Evolutionary conservation across 2,888 invertebrate genomes (phyloP), one percentile per base, ranked within the genome.

Genomic region (Galeopsomyia nigrocyanea): DNA sequence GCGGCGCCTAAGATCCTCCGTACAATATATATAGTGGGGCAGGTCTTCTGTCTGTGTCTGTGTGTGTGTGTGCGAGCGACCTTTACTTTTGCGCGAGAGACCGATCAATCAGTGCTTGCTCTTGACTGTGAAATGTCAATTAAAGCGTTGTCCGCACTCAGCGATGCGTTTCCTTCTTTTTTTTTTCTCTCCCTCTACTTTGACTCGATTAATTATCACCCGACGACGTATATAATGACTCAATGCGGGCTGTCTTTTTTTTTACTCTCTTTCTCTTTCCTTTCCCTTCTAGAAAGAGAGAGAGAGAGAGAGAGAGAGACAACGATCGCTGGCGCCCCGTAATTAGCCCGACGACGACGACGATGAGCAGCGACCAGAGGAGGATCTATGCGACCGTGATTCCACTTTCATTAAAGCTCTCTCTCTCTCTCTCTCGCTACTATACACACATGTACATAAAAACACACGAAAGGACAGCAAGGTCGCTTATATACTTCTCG

Each of bases 21-120:
- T 51, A 64, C 74, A 67, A 75, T 53, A 71, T 39, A 39, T n/a
- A 50, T 82, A 84, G 84, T 85, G 83, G 82, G 85, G 84, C 83
- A 85, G 85, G 85, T 85, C 85, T 26, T 5, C 83, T 78, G 84
- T n/a, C n/a, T n/a, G n/a, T n/a, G n/a, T n/a, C n/a, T n/a, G n/a
- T n/a, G 2, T 56, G 49, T 9, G 51, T n/a, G 51, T 7, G 19
- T 7, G 19, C 16, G 16, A 10, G 21, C 21, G 22, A 60, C 58
- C n/a, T 55, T 47, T 47, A 10, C 46, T 31, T 31, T 31, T n/a
- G 31, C 31, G 19, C n/a, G 7, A 47, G 53, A 51, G 5, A n/a
- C 13, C 56, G 3, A 31, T 67, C 55, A 31, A 31, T 58, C 66
- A 58, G 39, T 46, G 60, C 2, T 17, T 19, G 46, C 53, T 7